These are phyloP conservation scores for Astreopora myriophthalma DNA, from an alignment of 64 coral and sea anemone species.

Conservation along the genomic window DNA sequence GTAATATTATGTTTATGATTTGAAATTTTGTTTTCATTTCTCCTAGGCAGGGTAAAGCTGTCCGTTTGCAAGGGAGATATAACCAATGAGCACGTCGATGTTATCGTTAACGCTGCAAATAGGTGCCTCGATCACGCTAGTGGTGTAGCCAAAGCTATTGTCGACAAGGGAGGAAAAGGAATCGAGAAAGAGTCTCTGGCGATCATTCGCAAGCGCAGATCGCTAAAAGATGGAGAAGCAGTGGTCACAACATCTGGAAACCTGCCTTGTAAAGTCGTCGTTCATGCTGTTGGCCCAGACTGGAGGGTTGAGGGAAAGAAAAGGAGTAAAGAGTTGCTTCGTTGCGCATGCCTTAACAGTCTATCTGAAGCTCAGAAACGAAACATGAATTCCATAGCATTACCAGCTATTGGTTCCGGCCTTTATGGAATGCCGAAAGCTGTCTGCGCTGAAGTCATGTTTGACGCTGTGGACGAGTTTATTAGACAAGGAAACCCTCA, in stretches of 20 bases:
- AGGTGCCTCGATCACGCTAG: neutral
- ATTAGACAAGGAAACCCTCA: neutral
- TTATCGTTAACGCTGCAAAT: constrained; percentile 75
- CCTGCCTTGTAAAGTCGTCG: constrained; percentile 64
- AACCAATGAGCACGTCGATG: constrained; percentile 62
- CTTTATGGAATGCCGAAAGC: constrained; percentile 75
- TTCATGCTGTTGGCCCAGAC: constrained; percentile 74
- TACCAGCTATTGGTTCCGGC: constrained; percentile 81
- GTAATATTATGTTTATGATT: too few relatives aligned
- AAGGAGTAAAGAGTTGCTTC: constrained; percentile 28
- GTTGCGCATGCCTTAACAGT: constrained; percentile 55
- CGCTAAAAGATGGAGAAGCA: constrained; percentile 52
- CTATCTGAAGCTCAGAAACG: constrained; percentile 12
- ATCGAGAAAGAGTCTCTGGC: constrained; percentile 38
- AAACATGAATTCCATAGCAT: constrained; percentile 52
- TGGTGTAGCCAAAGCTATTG: constrained; percentile 66
- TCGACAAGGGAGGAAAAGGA: constrained; percentile 46
- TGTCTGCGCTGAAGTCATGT: constrained; percentile 69
- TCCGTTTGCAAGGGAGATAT: constrained; percentile 76
- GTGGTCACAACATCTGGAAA: constrained; percentile 30
- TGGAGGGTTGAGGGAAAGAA: neutral
- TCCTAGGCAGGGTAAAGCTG: constrained; percentile 35
- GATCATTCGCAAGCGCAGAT: neutral
- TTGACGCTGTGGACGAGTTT: constrained; percentile 56
- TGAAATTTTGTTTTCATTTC: neutral